Evolutionary conservation across 1,140 invertebrate species (phyloP).

Genomic region (Notospermus geniculatus): DNA sequence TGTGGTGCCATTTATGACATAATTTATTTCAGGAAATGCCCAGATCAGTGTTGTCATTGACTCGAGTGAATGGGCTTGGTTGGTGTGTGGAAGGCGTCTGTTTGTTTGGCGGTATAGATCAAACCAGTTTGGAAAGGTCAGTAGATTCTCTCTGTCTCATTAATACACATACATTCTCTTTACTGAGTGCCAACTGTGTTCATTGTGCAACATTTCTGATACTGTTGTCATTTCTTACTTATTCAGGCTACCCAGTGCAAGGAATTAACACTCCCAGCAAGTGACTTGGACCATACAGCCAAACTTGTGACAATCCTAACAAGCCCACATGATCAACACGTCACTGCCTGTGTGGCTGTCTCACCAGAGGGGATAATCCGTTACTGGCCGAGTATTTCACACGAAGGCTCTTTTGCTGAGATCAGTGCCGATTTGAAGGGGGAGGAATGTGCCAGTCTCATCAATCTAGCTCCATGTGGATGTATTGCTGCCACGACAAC

Average conservation of each 20-base stretch:
- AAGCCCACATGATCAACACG: constrained; percentile 64
- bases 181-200: too few relatives aligned
- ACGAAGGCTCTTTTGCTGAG: constrained; percentile 83
- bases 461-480: constrained; percentile 66
- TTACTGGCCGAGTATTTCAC: constrained; percentile 87
- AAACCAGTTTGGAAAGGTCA: constrained; percentile 28
- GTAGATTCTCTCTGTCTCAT: background rate
- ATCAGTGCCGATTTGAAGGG: constrained; percentile 77
- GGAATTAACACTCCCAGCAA: constrained; percentile 83
- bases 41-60: constrained; percentile 66
- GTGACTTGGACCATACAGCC: constrained; percentile 88
- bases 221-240: background rate
- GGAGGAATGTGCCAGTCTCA: constrained; percentile 75
- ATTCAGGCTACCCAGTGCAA: constrained; percentile 63
- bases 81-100: constrained; percentile 79
- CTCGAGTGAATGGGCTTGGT: constrained; percentile 74
- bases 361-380: constrained; percentile 88
- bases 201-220: background rate
- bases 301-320: constrained; percentile 80
- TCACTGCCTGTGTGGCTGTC: constrained; percentile 77
- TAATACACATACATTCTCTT: too few relatives aligned
- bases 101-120: constrained; percentile 82
- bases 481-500: constrained; percentile 88
- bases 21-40: constrained; percentile 57
- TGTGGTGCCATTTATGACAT: background rate